phyloP scores from a whole-genome alignment of 2,113 vertebrate species.

The Dendrocopos noguchii region DNA sequence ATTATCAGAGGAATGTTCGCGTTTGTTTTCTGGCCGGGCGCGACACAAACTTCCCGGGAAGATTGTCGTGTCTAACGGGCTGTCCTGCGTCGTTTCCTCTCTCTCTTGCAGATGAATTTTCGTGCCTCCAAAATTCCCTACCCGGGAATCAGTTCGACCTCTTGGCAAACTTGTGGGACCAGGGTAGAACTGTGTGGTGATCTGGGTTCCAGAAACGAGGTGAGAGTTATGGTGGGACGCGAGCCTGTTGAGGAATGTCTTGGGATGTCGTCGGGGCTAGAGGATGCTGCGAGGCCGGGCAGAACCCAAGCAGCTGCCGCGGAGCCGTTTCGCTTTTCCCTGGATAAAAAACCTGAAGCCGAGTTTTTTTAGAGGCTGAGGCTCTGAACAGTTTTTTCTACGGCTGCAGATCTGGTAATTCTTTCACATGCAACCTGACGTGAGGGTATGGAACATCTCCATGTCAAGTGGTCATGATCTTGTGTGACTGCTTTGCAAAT shows the following conservation, averaged over 20 bases:
- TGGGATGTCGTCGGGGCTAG: neutral
- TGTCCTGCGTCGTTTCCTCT: neutral
- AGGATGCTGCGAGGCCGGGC: neutral
- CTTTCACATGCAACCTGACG: accelerated
- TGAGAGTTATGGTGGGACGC: no score
- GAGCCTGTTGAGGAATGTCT: neutral
- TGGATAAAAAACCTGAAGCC: neutral
- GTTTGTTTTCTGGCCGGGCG: neutral
- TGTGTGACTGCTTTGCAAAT: neutral
- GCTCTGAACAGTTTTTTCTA: neutral
- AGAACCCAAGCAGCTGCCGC: no score
- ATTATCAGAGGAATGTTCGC: neutral
- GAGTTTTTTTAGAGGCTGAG: neutral
- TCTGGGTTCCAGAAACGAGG: neutral
- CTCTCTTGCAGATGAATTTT: neutral
- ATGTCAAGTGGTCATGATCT: accelerated
- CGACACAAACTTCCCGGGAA: neutral
- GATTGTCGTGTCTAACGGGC: accelerated
- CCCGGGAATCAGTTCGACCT: neutral
- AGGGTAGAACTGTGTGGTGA: neutral
- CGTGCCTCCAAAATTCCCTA: accelerated
- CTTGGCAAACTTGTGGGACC: neutral
- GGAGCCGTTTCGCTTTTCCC: neutral
- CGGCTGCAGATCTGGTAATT: neutral
- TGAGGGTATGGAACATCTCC: neutral